These are phyloP conservation scores for Macrosiphum euphorbiae DNA, from an alignment of 2,888 invertebrate genomes.

Conservation along the genomic window DNA sequence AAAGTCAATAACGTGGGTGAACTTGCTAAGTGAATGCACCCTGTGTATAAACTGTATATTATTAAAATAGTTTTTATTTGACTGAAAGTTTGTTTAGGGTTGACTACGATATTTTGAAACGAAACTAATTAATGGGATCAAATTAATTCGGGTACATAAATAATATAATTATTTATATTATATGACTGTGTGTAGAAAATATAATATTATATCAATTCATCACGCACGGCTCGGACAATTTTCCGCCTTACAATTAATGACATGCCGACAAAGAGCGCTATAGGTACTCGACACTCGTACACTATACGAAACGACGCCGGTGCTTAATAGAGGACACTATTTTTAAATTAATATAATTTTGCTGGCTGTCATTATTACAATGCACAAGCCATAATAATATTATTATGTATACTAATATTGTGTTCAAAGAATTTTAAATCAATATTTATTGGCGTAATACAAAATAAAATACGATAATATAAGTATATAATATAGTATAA, in stretches of 20 bases:
- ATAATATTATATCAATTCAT: background rate
- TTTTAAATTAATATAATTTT: background rate
- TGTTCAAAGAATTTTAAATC: background rate
- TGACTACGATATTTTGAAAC: background rate
- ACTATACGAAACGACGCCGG: background rate
- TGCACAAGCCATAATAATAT: background rate
- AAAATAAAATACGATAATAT: no score
- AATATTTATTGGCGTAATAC: background rate
- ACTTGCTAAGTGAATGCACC: no score
- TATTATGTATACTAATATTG: background rate
- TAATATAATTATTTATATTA: background rate
- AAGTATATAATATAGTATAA: no score
- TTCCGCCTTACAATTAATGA: background rate
- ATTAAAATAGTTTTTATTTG: background rate
- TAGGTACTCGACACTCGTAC: background rate
- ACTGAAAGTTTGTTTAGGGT: background rate
- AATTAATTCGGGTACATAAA: background rate
- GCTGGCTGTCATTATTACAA: background rate
- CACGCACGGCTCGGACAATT: background rate
- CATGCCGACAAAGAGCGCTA: background rate
- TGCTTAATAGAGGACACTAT: background rate
- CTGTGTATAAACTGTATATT: background rate
- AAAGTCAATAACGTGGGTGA: no score
- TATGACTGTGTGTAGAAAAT: background rate
- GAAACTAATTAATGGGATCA: background rate